A percentile compares a stretch with the other conserved stretches of the same genome.
These are phyloP conservation scores for Spilogale gracilis DNA, from an alignment of 2,113 vertebrate species.

Conservation along the genomic window DNA sequence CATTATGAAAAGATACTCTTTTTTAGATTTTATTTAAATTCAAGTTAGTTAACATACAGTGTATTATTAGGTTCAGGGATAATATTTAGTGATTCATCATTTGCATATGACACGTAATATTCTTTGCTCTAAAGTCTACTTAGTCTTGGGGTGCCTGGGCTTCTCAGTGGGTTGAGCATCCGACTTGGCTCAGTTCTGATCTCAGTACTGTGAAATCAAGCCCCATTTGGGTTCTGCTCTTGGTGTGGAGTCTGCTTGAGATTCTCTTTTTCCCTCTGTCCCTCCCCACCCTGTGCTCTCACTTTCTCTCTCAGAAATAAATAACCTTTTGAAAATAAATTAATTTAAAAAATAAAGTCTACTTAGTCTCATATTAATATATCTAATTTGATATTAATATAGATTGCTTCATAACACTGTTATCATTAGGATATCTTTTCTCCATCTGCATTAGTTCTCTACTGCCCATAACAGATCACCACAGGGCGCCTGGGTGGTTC, in stretches of 20 bases:
- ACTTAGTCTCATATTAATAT: not conserved
- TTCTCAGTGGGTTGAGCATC: not conserved
- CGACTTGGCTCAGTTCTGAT: not conserved
- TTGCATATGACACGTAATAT: not conserved
- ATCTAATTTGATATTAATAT: not conserved
- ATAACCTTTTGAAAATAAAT: not conserved
- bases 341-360: not conserved
- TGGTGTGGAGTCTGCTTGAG: not conserved
- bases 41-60: not conserved
- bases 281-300: not conserved
- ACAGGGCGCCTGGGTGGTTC: not conserved
- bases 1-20: not conserved
- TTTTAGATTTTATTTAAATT: not conserved
- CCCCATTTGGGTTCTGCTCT: not conserved
- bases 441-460: not conserved
- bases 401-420: not conserved
- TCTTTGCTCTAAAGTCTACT: not conserved
- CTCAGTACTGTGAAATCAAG: not conserved
- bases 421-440: not conserved
- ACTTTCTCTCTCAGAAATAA: not conserved
- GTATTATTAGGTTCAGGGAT: not conserved
- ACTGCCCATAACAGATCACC: not conserved
- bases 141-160: not conserved
- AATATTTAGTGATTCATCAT: not conserved
- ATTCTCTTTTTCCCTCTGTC: not conserved